These are phyloP conservation scores for Hyles vespertilio DNA, from an alignment of 1,140 invertebrate species.

Conservation along the genomic window DNA sequence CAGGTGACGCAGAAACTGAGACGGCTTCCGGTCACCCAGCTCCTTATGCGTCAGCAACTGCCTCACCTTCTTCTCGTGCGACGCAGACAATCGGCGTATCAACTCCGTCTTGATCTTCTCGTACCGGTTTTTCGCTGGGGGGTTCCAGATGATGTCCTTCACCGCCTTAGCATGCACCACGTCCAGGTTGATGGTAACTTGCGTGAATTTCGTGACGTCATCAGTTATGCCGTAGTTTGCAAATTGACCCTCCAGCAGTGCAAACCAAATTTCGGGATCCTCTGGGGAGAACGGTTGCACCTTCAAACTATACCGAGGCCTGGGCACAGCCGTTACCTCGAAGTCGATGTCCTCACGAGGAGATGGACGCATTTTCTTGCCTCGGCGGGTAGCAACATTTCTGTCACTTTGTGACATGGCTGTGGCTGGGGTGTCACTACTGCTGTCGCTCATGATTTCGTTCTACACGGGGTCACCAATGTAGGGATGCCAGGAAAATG, in stretches of 20 bases:
- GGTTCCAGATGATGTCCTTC: constrained; percentile 11
- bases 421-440: too few species aligned
- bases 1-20: constrained; percentile 25
- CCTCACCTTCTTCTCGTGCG: constrained; percentile 28
- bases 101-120: constrained; percentile 31
- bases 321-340: background rate
- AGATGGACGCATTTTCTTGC: too few species aligned
- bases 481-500: too few species aligned
- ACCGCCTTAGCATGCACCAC: background rate
- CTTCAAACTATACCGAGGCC: background rate
- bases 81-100: constrained; percentile 27
- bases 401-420: too few species aligned
- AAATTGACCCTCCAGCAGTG: constrained; percentile 12
- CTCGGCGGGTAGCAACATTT: too few species aligned
- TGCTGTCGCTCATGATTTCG: too few species aligned
- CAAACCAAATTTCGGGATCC: constrained; percentile 13
- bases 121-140: constrained; percentile 11
- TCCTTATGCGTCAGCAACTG: constrained; percentile 37
- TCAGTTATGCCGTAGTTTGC: background rate
- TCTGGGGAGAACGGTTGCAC: constrained; percentile 8
- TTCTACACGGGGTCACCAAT: too few species aligned
- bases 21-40: constrained; percentile 40
- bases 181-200: too few species aligned
- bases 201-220: constrained; percentile 6
- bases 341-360: too few species aligned